Evolutionary conservation across 2,888 invertebrate species (phyloP).

Genomic region (Eupithecia centaureata): DNA sequence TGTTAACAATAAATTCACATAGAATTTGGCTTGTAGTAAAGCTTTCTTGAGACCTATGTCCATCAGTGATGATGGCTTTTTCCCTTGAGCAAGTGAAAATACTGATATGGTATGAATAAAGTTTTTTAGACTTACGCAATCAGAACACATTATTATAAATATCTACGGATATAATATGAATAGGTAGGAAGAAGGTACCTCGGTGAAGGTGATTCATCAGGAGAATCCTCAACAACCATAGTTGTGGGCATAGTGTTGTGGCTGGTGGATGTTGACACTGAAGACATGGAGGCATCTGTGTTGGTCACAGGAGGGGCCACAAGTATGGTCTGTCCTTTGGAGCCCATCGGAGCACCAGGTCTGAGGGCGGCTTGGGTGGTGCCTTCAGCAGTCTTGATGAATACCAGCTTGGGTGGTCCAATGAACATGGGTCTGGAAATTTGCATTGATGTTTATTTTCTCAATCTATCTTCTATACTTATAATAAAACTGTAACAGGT

Average conservation of each 20-base stretch:
- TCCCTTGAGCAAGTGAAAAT: too few relatives aligned
- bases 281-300: conserved; percentile 45
- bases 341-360: conserved; percentile 56
- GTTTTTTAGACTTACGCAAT: too few relatives aligned
- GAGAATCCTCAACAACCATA: conserved; percentile 56
- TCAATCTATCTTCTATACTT: not conserved
- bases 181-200: conserved; percentile 23
- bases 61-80: too few relatives aligned
- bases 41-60: too few relatives aligned
- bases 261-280: conserved; percentile 43
- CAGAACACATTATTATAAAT: too few relatives aligned
- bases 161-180: too few relatives aligned
- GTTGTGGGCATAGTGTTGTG: conserved; percentile 49
- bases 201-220: conserved; percentile 61
- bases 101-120: too few relatives aligned
- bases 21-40: too few relatives aligned
- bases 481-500: too few relatives aligned
- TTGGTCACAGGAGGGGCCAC: conserved; percentile 65
- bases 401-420: conserved; percentile 79
- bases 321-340: conserved; percentile 76
- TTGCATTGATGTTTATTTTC: not conserved
- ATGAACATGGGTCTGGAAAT: conserved; percentile 77
- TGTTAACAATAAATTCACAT: too few relatives aligned
- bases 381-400: conserved; percentile 78
- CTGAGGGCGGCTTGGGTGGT: conserved; percentile 68